These are phyloP conservation scores for Passer montanus DNA, from an alignment of 2,113 vertebrate genomes.

Conservation along the genomic window DNA sequence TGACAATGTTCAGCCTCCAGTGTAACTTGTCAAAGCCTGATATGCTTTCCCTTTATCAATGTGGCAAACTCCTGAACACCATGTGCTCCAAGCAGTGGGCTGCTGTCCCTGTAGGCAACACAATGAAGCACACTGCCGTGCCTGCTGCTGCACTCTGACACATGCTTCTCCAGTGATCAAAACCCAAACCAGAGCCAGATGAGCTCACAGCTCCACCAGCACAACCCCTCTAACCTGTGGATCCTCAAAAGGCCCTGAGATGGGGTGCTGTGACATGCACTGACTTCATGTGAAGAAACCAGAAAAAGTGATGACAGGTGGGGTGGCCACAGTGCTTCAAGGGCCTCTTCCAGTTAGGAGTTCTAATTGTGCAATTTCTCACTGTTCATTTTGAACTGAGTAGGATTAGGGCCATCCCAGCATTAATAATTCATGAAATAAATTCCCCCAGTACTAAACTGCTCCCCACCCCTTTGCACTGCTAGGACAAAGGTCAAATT, in stretches of 20 bases:
- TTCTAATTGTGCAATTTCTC: not conserved
- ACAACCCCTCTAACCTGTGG: not conserved
- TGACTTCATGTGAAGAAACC: not conserved
- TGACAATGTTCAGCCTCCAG: slow-evolving; percentile 24
- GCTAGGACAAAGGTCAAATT: not conserved
- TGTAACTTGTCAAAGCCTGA: slow-evolving; percentile 41
- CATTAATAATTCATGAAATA: not conserved
- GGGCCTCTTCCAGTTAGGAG: not conserved
- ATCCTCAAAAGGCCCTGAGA: not conserved
- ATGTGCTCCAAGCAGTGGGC: not conserved
- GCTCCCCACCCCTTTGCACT: not conserved
- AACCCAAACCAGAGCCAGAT: not conserved
- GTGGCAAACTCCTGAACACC: slow-evolving; percentile 29
- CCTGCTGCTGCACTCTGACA: not conserved
- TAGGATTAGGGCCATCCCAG: not conserved
- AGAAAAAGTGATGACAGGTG: not conserved
- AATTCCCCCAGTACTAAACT: not conserved
- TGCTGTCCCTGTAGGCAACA: slow-evolving; percentile 35
- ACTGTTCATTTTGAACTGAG: not conserved
- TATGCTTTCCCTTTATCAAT: slow-evolving; percentile 39
- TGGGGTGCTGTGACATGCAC: not conserved
- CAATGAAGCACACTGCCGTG: not conserved
- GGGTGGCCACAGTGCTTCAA: not conserved
- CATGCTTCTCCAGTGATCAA: not conserved
- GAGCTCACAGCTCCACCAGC: not conserved